Evolutionary conservation across 2,797 vertebrate species (phyloP).

Genomic region (Falco naumanni): DNA sequence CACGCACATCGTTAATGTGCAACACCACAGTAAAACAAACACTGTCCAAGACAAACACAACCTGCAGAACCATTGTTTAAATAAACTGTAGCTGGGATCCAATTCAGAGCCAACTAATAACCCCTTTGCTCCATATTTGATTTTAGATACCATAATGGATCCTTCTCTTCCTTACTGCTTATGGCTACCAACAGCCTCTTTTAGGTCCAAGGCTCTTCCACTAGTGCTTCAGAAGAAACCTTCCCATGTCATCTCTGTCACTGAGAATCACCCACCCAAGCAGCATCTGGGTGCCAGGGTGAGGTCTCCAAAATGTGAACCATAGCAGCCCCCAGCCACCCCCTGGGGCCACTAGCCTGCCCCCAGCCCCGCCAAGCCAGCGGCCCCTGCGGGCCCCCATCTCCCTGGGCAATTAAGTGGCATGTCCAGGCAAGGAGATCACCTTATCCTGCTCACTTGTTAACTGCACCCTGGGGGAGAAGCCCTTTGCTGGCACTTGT

Average conservation of each 20-base stretch:
- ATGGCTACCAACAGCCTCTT: background rate
- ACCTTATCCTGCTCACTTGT: background rate
- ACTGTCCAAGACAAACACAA: slow-evolving; percentile 4
- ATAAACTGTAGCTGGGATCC: background rate
- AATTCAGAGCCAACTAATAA: background rate
- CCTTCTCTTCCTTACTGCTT: background rate
- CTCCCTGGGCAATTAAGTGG: background rate
- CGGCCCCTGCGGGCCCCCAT: no score
- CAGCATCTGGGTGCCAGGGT: background rate
- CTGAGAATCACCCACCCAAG: background rate
- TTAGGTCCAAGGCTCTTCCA: background rate
- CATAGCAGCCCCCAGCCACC: background rate
- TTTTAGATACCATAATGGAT: background rate
- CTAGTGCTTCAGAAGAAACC: background rate
- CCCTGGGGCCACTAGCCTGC: background rate
- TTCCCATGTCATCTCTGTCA: background rate
- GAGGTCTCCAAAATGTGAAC: background rate
- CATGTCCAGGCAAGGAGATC: background rate
- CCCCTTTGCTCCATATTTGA: background rate
- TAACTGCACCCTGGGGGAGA: background rate
- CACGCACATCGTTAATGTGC: background rate
- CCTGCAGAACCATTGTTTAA: slow-evolving; percentile 9
- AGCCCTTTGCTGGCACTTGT: background rate
- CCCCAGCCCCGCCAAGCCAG: background rate
- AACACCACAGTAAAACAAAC: slow-evolving; percentile 1